Percentiles rank a stretch among this genome's conserved stretches.
Conservation (phyloP, 2,888 invertebrate species). For the Ecliptopera silaceata region DNA sequence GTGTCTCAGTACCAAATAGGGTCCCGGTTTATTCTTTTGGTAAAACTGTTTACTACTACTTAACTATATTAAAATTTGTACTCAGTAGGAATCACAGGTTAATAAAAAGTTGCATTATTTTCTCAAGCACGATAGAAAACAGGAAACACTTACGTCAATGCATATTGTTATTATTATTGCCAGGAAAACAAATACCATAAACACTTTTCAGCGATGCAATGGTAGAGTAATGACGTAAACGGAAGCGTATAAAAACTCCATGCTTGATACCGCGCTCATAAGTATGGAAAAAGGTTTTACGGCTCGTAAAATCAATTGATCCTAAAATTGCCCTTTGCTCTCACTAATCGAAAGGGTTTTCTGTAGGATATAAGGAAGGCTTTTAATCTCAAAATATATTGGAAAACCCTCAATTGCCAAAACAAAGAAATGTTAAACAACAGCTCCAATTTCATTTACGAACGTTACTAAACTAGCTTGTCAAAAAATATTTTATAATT, state of each 20-base stretch:
- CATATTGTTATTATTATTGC: not conserved
- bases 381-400: slow-evolving; percentile 40
- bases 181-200: slow-evolving; percentile 1
- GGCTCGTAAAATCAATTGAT: slow-evolving; percentile 69
- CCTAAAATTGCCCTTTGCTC: slow-evolving; percentile 58
- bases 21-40: too few species aligned
- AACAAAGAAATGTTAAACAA: slow-evolving; percentile 14
- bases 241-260: slow-evolving; percentile 33
- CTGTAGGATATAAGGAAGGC: slow-evolving; percentile 37
- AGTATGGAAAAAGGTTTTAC: slow-evolving; percentile 63
- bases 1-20: too few species aligned
- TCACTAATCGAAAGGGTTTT: slow-evolving; percentile 41
- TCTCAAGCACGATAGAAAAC: not conserved
- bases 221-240: slow-evolving; percentile 19
- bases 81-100: too few species aligned
- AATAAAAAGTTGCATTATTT: too few species aligned
- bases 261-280: slow-evolving; percentile 51
- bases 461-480: slow-evolving; percentile 12
- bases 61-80: too few species aligned
- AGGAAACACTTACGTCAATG: not conserved
- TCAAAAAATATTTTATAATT: slow-evolving; percentile 17
- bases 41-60: too few species aligned
- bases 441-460: slow-evolving; percentile 13
- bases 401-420: slow-evolving; percentile 23
- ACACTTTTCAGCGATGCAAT: slow-evolving; percentile 14